Conservation (phyloP, 1,140 invertebrate genomes). For the Orussus abietinus region DNA sequence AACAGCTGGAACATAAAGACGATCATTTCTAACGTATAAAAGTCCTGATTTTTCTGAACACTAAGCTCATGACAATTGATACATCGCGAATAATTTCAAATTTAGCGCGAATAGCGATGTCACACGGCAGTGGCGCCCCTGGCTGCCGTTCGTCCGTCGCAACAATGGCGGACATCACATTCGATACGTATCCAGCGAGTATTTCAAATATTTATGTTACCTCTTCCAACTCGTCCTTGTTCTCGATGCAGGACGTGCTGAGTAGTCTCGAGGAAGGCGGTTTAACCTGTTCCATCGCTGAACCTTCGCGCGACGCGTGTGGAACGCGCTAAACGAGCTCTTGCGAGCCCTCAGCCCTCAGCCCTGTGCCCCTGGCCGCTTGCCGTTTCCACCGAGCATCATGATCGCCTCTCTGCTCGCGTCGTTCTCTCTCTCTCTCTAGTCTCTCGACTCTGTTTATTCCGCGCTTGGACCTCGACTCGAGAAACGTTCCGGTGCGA, state of each 20-base stretch:
- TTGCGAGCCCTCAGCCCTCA: conserved; percentile 43
- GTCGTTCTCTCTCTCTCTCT: conserved; percentile 11
- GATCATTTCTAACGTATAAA: not conserved
- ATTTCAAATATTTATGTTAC: conserved; percentile 57
- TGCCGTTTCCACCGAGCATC: conserved; percentile 50
- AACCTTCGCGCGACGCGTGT: too few relatives aligned
- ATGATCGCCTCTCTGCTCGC: conserved; percentile 43
- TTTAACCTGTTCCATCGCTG: conserved; percentile 50
- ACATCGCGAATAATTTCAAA: too few relatives aligned
- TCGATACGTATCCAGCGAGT: conserved; percentile 44
- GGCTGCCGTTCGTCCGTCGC: conserved; percentile 41
- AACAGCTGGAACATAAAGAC: too few relatives aligned
- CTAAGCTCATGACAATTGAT: not conserved
- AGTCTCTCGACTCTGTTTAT: conserved; percentile 43
- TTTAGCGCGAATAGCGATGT: conserved; percentile 34
- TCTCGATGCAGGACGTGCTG: conserved; percentile 66
- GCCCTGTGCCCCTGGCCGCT: conserved; percentile 46
- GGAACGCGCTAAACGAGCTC: conserved; percentile 14
- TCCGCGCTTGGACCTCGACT: conserved; percentile 36
- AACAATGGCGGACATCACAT: conserved; percentile 47
- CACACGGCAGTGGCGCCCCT: conserved; percentile 40
- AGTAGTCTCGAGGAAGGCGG: conserved; percentile 49
- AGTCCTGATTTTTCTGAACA: conserved; percentile 1
- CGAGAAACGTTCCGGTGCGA: conserved; percentile 43
- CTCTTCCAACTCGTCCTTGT: conserved; percentile 80